Base-by-base conservation (phyloP, 2,797 vertebrate species). In the Typhlichthys subterraneus region DNA sequence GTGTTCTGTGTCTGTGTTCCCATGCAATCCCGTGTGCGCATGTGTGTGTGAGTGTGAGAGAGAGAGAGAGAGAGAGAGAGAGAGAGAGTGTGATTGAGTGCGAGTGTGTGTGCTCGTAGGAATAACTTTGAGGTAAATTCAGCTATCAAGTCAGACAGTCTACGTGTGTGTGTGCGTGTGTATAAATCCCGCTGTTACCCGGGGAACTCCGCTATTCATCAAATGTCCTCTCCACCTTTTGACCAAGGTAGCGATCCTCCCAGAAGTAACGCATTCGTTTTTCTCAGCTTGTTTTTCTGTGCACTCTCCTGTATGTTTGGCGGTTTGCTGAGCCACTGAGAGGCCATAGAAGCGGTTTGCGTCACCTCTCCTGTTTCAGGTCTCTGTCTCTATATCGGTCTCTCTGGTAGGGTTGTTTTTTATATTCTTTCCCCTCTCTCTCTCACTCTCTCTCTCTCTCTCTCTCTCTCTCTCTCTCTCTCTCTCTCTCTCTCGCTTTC, bases 181-280 rank as follows among this genome's bases (percentile, higher is more conserved):
- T 83, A 88, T 92, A 90, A 92, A 91, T 92, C 85, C 87, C 80
- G 66, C 79, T 90, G 88, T 91, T 89, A 87, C 78, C 70, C 79
- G 57, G 80, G 71, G 73, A 77, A 69, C 75, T 73, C 58, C 63
- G 42, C 66, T 70, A 75, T 78, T 77, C 74, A 77, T 70, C 76
- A 65, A 23, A 65, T 67, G 67, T 74, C 57, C 60, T 69, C 53
- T 50, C 68, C 63, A 61, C 63, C 56, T 67, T 50, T 58, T 53
- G 54, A 42, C 45, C 3, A 4, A n/a, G 8, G 60, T 70, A 53
- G 23, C 31, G 23, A 7, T 2, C 72, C 66, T 65, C 29, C 23
- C 23, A 3, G 23, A 73, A 8, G 12, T 10, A 5, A n/a, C 15
- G 46, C 12, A 31, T 31, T 60, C 59, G 51, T 17, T 14, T 12